Conservation (phyloP, 1,140 invertebrate species). For the Vollenhovia emeryi region DNA sequence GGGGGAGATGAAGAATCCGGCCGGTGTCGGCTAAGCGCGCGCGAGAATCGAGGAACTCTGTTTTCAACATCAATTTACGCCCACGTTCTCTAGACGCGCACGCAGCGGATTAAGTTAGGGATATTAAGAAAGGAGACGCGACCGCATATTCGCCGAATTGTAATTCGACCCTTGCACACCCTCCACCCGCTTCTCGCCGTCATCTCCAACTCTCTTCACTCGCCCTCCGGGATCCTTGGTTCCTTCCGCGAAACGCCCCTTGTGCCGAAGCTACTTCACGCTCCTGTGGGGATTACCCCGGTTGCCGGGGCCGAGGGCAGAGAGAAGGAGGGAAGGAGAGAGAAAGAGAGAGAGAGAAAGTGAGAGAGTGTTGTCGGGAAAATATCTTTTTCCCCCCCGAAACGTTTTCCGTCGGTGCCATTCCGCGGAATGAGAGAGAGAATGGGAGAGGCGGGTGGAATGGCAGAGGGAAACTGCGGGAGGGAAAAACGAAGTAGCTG, state of each 20-base stretch:
- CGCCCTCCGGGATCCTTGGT: slow-evolving; percentile 51
- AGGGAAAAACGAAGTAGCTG: slow-evolving; percentile 60
- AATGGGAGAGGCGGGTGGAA: slow-evolving; percentile 48
- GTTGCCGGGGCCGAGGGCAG: background rate
- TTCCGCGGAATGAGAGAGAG: slow-evolving; percentile 55
- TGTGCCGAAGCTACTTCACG: slow-evolving; percentile 57
- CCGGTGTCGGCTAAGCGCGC: slow-evolving; percentile 30
- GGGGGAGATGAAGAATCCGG: slow-evolving; percentile 51
- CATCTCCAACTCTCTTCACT: slow-evolving; percentile 28
- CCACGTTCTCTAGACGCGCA: slow-evolving; percentile 48
- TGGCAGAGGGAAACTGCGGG: slow-evolving; percentile 42
- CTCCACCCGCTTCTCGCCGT: background rate
- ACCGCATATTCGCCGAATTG: slow-evolving; percentile 60
- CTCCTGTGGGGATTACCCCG: slow-evolving; percentile 51
- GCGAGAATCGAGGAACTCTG: slow-evolving; percentile 46
- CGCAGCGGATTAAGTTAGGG: slow-evolving; percentile 48
- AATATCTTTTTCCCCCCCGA: slow-evolving; percentile 45
- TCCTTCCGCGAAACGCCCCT: slow-evolving; percentile 55
- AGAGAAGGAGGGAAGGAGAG: background rate
- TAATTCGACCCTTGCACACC: slow-evolving; percentile 54
- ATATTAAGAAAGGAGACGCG: slow-evolving; percentile 59
- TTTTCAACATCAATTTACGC: slow-evolving; percentile 60
- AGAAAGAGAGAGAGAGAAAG: background rate
- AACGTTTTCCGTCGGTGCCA: slow-evolving; percentile 54
- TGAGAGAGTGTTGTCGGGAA: slow-evolving; percentile 27